Base-by-base conservation (phyloP, 2,888 invertebrate species). In the Itoplectis maculator region DNA sequence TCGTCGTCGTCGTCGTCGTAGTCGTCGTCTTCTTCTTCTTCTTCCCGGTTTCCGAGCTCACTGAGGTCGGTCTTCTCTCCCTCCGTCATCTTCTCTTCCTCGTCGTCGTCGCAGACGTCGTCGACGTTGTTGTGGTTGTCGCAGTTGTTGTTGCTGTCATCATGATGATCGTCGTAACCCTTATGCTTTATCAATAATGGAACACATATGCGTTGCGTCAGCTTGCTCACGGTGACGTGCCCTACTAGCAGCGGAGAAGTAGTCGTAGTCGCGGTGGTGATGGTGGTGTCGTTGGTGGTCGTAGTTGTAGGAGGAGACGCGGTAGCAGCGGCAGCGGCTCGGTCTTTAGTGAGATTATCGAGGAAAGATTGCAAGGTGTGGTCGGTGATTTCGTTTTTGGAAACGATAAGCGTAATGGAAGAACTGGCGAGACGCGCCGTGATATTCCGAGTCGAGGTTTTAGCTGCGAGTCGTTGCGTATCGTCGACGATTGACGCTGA, bases 331-430 rank as follows among this genome's bases (percentile, higher is more conserved):
- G 85, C 5, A 3, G 29, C 85, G 87, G 85, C 90, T 86, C 87
- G 87, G 87, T 87, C 87, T 82, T 81, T 87, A 85, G 84, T 87
- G 85, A 88, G 88, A 88, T 88, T 87, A 86, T 85, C 86, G 85
- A 88, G 88, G 87, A 90, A 88, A 90, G 87, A 88, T 90, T 89
- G 89, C 88, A 86, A 87, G 87, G 88, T 88, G 89, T 90, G 89
- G 89, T 90, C 90, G 87, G 87, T 90, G 86, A 89, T 87, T 89
- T 89, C 92, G 91, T 92, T 92, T 91, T 90, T 90, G 90, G 88
- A 90, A 92, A 92, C 91, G 92, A 91, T 92, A 92, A 92, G 92
- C 92, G 92, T 92, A 92, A 91, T 92, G 92, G 92, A 92, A 92
- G 92, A 92, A 92, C 90, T 89, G 92, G 90, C 91, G 89, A 59